Percentiles rank a stretch among this genome's conserved stretches.
Conservation (phyloP, 2,888 invertebrate species). For the Ligdia adustata region DNA sequence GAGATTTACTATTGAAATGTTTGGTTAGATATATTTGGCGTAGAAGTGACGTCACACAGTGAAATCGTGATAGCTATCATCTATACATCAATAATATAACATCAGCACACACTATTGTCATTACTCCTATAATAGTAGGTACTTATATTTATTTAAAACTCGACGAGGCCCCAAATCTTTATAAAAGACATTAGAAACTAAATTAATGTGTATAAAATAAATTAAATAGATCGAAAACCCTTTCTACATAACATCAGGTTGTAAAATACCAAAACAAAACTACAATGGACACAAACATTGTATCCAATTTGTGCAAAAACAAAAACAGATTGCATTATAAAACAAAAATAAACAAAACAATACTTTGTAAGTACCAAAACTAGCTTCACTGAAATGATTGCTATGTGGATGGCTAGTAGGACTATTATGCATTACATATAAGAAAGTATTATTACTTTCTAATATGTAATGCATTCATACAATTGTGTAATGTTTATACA, state of each 20-base stretch:
- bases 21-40: constrained; percentile 45
- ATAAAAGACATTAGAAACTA: constrained; percentile 18
- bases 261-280: constrained; percentile 38
- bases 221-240: constrained; percentile 32
- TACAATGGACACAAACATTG: constrained; percentile 35
- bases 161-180: constrained; percentile 37
- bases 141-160: constrained; percentile 37
- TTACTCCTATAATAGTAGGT: constrained; percentile 35
- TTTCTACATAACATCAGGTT: constrained; percentile 48
- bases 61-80: constrained; percentile 26
- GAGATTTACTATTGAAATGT: constrained; percentile 45
- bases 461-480: too few species aligned
- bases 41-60: constrained; percentile 47
- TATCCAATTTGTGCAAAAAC: constrained; percentile 51
- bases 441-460: too few species aligned
- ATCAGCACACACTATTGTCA: constrained; percentile 36
- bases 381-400: constrained; percentile 26
- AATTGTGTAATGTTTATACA: too few species aligned
- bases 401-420: too few species aligned
- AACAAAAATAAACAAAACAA: constrained; percentile 44
- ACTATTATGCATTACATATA: too few species aligned
- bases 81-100: constrained; percentile 33
- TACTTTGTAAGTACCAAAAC: constrained; percentile 50
- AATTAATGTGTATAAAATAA: constrained; percentile 23
- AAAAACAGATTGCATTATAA: constrained; percentile 51